Evolutionary conservation across 2,888 invertebrate species (phyloP).

Genomic region (Netelia inedita): DNA sequence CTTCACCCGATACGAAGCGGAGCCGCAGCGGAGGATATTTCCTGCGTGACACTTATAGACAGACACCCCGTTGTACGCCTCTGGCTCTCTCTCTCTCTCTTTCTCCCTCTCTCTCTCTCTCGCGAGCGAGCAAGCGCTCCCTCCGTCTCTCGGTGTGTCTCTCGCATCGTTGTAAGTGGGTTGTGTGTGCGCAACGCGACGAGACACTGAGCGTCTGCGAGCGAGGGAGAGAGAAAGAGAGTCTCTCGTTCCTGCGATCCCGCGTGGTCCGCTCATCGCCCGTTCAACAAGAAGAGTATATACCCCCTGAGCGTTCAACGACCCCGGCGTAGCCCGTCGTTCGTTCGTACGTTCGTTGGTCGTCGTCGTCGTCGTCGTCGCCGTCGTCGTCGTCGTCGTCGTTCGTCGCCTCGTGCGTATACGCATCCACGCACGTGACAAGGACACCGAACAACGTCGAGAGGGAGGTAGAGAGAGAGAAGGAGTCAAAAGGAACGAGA

Average conservation of each 20-base stretch:
- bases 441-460: constrained; percentile 48
- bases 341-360: constrained; percentile 28
- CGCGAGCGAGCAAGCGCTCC: not conserved
- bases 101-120: not conserved
- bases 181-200: constrained; percentile 57
- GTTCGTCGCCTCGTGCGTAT: constrained; percentile 67
- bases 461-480: constrained; percentile 75
- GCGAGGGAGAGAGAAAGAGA: constrained; percentile 30
- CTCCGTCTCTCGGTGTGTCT: not conserved
- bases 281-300: constrained; percentile 72
- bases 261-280: constrained; percentile 60
- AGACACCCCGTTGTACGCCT: constrained; percentile 62
- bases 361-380: constrained; percentile 35
- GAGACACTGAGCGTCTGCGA: not conserved
- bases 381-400: constrained; percentile 48
- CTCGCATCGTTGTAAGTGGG: constrained; percentile 66
- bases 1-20: constrained; percentile 3
- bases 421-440: constrained; percentile 77
- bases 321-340: constrained; percentile 72
- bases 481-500: constrained; percentile 59
- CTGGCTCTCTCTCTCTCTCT: constrained; percentile 24
- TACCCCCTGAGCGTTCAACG: constrained; percentile 83
- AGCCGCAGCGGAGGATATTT: constrained; percentile 58
- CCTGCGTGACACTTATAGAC: constrained; percentile 68
- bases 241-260: constrained; percentile 68